These are phyloP conservation scores for Solen grandis DNA, from an alignment of 1,140 invertebrate genomes.

Conservation along the genomic window DNA sequence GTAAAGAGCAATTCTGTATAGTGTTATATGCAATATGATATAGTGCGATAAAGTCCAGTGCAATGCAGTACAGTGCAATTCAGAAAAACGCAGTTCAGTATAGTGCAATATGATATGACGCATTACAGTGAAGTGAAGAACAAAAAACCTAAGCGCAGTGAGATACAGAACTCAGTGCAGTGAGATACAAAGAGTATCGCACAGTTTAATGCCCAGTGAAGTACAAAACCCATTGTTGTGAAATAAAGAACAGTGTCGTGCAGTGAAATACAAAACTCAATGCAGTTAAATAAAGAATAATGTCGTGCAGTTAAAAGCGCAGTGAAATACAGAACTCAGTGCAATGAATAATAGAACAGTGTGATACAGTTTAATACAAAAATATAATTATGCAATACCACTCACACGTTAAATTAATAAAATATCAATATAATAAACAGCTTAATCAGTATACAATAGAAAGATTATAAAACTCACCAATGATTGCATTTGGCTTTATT, in stretches of 20 bases:
- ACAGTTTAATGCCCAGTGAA: background rate
- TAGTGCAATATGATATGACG: too few species aligned
- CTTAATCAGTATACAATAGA: background rate
- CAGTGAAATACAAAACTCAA: too few species aligned
- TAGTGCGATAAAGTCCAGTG: too few species aligned
- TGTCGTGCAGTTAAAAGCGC: background rate
- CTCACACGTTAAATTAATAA: background rate
- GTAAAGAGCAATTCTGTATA: background rate
- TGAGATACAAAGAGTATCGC: background rate
- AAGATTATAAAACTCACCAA: slow-evolving; percentile 67
- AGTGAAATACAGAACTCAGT: background rate
- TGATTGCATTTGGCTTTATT: slow-evolving; percentile 77
- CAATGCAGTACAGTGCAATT: too few species aligned
- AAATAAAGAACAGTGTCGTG: too few species aligned
- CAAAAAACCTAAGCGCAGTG: background rate
- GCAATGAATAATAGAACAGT: background rate
- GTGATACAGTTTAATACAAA: background rate
- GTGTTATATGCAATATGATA: too few species aligned
- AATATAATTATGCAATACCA: background rate
- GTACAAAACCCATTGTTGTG: too few species aligned
- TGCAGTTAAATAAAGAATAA: too few species aligned
- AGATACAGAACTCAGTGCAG: background rate
- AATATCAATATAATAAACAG: background rate
- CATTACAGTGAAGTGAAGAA: too few species aligned
- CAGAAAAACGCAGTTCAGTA: too few species aligned